Evolutionary conservation across 1,140 invertebrate species (phyloP).

Genomic region (Reticulitermes speratus): DNA sequence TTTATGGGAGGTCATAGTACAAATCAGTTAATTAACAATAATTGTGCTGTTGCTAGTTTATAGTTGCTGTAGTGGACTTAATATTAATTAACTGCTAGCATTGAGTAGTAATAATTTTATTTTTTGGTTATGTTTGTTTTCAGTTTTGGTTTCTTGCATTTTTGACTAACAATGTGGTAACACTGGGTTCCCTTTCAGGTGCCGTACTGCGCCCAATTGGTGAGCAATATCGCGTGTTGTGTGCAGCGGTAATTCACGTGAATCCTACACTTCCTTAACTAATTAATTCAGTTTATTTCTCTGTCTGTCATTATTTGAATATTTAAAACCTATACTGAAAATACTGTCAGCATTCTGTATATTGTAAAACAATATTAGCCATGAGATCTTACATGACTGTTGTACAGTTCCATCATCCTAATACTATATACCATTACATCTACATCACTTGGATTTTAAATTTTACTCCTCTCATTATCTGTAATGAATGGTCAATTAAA

Average conservation of each 20-base stretch:
- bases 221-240: constrained; percentile 89
- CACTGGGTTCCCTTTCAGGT: constrained; percentile 70
- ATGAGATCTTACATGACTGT: not conserved
- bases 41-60: not conserved
- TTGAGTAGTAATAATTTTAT: constrained; percentile 11
- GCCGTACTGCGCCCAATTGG: constrained; percentile 83
- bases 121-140: not conserved
- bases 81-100: constrained; percentile 19
- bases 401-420: too few species aligned
- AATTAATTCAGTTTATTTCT: constrained; percentile 19
- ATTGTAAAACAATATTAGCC: not conserved
- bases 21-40: not conserved
- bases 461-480: too few species aligned
- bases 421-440: too few species aligned
- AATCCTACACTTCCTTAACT: constrained; percentile 34
- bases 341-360: not conserved
- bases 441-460: too few species aligned
- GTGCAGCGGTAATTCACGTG: constrained; percentile 79
- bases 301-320: not conserved
- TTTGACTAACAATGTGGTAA: constrained; percentile 45
- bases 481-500: too few species aligned
- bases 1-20: not conserved
- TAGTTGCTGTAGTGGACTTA: constrained; percentile 2
- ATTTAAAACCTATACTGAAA: not conserved
- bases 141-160: constrained; percentile 27